Base-by-base conservation (phyloP, 2,113 vertebrate genomes). In the Pseudorectes ferrugineus region DNA sequence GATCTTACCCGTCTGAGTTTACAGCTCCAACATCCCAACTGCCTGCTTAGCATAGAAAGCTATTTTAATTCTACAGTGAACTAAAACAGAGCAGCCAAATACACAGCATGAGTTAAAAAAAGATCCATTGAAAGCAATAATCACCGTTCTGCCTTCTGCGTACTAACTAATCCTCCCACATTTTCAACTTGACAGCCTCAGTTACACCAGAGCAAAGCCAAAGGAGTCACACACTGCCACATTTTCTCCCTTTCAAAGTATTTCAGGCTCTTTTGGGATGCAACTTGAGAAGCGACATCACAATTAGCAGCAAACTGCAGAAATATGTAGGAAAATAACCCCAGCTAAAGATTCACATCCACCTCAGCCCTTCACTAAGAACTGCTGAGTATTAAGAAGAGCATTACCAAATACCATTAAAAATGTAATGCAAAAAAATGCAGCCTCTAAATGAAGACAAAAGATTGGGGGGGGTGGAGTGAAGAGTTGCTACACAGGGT, bases 71-170 rank as follows among this genome's bases (percentile, higher is more conserved):
- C 85, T 35, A 52, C 0, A 0, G 68, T 45, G 55, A 92, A 55
- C 72, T 73, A 77, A 63, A 94, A 40, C 26, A 74, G 55, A 95
- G 51, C 84, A 85, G 94, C 85, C 85, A 96, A 79, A 85, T 19
- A 80, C 67, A 59, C 59, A 83, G 93, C 75, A 36, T 11, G 67
- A 80, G 75, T 89, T 84, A 67, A 90, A 95, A 95, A 94, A 88
- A 92, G 85, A 90, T 45, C 85, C 85, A 94, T 4, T 86, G 82
- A 88, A 92, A 96, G 85, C 88, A 95, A 80, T 95, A 94, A 92
- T 80, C 93, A 57, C 67, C 9, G 15, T 55, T 84, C 89, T 92
- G 81, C 51, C 88, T 88, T 84, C 93, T 40, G 58, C 1, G 6
- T 83, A 59, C 85, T 89, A 92, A 95, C 74, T 83, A 86, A 96